These are phyloP conservation scores for Ceratina japonica DNA, from an alignment of 1,140 invertebrate species.

Conservation along the genomic window DNA sequence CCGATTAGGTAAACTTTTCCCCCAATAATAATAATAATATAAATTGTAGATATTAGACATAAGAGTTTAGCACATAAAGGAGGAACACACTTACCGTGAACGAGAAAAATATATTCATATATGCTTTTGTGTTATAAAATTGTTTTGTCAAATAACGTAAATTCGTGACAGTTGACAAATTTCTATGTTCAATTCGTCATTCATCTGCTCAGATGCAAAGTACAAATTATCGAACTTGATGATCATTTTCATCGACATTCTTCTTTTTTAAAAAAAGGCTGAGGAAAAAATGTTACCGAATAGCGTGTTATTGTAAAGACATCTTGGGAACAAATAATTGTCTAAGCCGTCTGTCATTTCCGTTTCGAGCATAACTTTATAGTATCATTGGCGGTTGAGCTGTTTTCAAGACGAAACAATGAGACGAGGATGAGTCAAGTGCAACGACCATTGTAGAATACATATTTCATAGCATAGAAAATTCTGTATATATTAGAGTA, in stretches of 20 bases:
- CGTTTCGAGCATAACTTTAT: constrained; percentile 39
- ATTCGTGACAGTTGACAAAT: constrained; percentile 40
- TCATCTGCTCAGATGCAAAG: constrained; percentile 55
- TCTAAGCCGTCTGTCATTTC: constrained; percentile 52
- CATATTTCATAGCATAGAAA: constrained; percentile 40
- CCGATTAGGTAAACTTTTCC: constrained; percentile 59
- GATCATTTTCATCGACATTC: constrained; percentile 46
- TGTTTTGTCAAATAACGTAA: constrained; percentile 45
- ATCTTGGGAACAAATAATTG: constrained; percentile 63
- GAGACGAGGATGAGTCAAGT: constrained; percentile 37
- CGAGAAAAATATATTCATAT: constrained; percentile 46
- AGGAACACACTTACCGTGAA: constrained; percentile 29
- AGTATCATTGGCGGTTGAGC: constrained; percentile 51
- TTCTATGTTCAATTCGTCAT: constrained; percentile 50
- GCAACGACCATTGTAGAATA: constrained; percentile 29
- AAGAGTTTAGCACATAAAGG: constrained; percentile 47
- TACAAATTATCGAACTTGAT: constrained; percentile 61
- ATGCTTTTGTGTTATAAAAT: constrained; percentile 57
- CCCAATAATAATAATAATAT: constrained; percentile 57
- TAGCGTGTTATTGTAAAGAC: constrained; percentile 57
- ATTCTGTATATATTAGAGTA: constrained; percentile 58
- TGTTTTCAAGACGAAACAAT: constrained; percentile 55
- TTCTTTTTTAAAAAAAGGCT: constrained; percentile 55
- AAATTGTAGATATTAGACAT: constrained; percentile 70
- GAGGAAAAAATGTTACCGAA: constrained; percentile 48